phyloP scores from a whole-genome alignment of 2,113 vertebrate species.

The Antigone vipio region DNA sequence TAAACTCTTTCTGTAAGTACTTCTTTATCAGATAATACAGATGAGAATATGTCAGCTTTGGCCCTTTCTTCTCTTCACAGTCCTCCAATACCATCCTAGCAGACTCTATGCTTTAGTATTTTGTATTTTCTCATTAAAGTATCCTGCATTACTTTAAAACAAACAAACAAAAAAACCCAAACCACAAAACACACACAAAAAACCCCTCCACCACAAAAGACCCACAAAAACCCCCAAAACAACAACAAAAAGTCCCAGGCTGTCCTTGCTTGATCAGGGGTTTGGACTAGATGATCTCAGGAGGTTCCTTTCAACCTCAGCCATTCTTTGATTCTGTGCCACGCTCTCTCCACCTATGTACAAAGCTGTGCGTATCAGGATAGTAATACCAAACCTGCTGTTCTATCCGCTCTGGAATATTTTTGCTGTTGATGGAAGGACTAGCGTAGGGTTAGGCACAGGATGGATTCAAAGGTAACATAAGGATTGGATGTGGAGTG shows the following conservation, averaged over 20 bases:
- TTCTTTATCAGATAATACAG: neutral
- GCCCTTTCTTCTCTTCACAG: neutral
- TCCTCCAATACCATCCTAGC: neutral
- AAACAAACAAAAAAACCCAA: too few species aligned
- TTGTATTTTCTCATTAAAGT: neutral
- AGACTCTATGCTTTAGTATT: neutral
- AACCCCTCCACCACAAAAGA: too few species aligned
- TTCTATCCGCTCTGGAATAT: neutral
- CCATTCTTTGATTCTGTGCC: neutral
- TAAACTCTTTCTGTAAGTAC: neutral
- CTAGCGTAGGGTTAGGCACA: neutral
- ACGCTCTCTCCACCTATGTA: rapidly evolving
- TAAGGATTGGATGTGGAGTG: neutral
- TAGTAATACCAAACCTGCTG: neutral
- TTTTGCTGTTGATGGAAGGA: neutral
- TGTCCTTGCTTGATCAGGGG: neutral
- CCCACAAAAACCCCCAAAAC: neutral
- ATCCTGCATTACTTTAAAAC: neutral
- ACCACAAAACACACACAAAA: too few species aligned
- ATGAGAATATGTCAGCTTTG: neutral
- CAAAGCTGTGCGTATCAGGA: neutral
- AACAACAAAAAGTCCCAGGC: neutral
- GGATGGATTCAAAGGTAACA: neutral
- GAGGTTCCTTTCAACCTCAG: neutral
- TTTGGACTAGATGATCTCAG: neutral